Percentiles rank a stretch among this genome's conserved stretches.
phyloP scores from a whole-genome alignment of 2,888 invertebrate genomes.

The Sceliomorpha sp. region DNA sequence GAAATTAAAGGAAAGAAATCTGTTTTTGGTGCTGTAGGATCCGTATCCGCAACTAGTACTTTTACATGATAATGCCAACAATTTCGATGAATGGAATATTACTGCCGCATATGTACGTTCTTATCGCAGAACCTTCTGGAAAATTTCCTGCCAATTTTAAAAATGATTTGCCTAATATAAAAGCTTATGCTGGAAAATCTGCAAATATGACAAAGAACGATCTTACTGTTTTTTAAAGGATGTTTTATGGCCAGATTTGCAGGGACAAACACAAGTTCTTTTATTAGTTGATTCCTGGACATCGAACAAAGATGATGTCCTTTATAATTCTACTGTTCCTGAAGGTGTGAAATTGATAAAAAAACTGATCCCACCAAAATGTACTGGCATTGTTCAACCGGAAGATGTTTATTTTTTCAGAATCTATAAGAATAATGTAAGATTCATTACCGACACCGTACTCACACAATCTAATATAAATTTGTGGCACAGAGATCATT shows the following conservation, averaged over 20 bases:
- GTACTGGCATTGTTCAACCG: conserved; percentile 13
- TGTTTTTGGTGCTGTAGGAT: conserved; percentile 7
- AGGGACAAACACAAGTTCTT: neutral
- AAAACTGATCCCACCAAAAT: conserved; percentile 15
- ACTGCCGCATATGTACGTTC: conserved; percentile 2
- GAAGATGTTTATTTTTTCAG: conserved; percentile 12
- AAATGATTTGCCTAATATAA: conserved; percentile 7
- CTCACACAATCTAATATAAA: conserved; percentile 6
- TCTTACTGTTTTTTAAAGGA: conserved; percentile 4
- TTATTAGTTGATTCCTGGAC: conserved; percentile 11
- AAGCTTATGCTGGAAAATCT: conserved; percentile 9
- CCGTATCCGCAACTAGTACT: conserved; percentile 10
- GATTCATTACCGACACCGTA: conserved; percentile 8
- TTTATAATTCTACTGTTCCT: conserved; percentile 2
- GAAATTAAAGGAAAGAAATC: neutral
- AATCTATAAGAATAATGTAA: conserved; percentile 14
- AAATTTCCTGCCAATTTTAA: conserved; percentile 8
- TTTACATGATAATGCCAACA: conserved; percentile 14
- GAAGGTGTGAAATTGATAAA: conserved; percentile 3
- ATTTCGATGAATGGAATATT: conserved; percentile 12
- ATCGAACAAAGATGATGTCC: conserved; percentile 11
- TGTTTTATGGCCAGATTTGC: conserved; percentile 10
- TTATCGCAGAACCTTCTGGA: conserved; percentile 7
- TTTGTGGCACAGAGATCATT: conserved; percentile 19
- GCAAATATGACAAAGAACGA: conserved; percentile 17